Base-by-base conservation (phyloP, 2,113 vertebrate genomes). In the Eira barbara region DNA sequence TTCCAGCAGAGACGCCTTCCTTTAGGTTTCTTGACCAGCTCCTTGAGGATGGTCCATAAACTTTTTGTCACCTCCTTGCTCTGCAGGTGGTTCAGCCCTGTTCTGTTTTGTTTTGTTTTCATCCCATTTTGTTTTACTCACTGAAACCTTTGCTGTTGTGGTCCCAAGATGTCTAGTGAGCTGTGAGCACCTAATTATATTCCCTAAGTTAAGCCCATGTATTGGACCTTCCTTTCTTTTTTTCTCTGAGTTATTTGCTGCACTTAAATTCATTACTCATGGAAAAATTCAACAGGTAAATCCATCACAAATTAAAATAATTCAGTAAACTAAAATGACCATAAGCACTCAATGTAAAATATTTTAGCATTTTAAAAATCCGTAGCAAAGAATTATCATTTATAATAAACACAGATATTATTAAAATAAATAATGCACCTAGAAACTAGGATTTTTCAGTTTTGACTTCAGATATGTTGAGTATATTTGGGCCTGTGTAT, bases 261-360 rank as follows among this genome's bases (percentile, higher is more conserved):
- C 25, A 27, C 45, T 34, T 85, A 81, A 4, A 78, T 69, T 74
- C 21, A 78, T 81, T 67, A 92, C 31, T 93, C 42, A 73, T 61
- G 79, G 49, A 89, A 95, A 71, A 82, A 83, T 57, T 81, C 73
- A 92, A 79, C 65, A 78, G 36, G 79, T 83, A 94, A 78, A 78
- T 86, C 27, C 3, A 25, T 79, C 34, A 34, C 55, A 34, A 67
- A 55, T 74, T 74, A 88, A 74, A 88, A 67, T 81, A 94, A 73
- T 89, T 10, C 36, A 82, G 45, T 78, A 87, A 97, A 74, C 39
- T 42, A 61, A 97, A 92, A 87, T 57, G 74, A 8, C 61, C 39
- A 14, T 3, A 29, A 11, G 47, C 52, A 42, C 31, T 80, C 74
- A 90, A 11, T 73, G 47, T 31, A 83, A 97, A 82, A 76, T 84